A percentile compares a stretch with the other conserved stretches of the same genome.
Evolutionary conservation across 2,797 vertebrate species (phyloP).

Genomic region (Sebastes nivosus): DNA sequence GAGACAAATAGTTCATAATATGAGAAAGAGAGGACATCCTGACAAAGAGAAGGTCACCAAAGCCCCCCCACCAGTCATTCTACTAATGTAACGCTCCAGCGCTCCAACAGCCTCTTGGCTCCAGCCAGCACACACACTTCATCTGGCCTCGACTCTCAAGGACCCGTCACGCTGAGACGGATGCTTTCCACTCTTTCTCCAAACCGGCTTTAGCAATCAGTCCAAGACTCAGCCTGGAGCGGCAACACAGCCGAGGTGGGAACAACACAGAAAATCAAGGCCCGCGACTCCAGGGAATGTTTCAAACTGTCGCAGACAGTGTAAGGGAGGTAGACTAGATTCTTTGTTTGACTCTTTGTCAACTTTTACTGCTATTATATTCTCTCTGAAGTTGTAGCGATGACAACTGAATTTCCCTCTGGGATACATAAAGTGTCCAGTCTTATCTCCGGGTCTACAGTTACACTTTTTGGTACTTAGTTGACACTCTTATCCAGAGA

Average conservation of each 20-base stretch:
- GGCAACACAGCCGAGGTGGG: constrained; percentile 6
- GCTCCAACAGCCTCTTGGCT: constrained; percentile 12
- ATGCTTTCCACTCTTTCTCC: constrained; percentile 43
- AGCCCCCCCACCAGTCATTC: constrained; percentile 13
- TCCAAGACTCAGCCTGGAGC: constrained; percentile 36
- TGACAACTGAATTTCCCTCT: background rate
- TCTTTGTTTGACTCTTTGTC: background rate
- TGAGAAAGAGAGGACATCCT: constrained; percentile 26
- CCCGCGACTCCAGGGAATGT: background rate
- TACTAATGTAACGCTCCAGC: constrained; percentile 21
- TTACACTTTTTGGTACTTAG: background rate
- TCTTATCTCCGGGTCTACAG: background rate
- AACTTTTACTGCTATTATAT: background rate
- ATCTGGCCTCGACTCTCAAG: constrained; percentile 43
- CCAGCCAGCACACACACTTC: constrained; percentile 26
- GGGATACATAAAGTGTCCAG: background rate
- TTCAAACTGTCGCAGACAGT: background rate
- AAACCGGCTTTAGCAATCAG: constrained; percentile 41
- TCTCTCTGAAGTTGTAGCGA: background rate
- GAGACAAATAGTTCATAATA: constrained; percentile 15
- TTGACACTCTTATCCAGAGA: background rate
- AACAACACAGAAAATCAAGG: constrained; percentile 12
- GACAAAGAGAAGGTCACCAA: constrained; percentile 18
- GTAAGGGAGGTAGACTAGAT: background rate
- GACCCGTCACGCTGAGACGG: constrained; percentile 43